Evolutionary conservation across 2,113 vertebrate genomes (phyloP).

Genomic region (Cnemophilus loriae): DNA sequence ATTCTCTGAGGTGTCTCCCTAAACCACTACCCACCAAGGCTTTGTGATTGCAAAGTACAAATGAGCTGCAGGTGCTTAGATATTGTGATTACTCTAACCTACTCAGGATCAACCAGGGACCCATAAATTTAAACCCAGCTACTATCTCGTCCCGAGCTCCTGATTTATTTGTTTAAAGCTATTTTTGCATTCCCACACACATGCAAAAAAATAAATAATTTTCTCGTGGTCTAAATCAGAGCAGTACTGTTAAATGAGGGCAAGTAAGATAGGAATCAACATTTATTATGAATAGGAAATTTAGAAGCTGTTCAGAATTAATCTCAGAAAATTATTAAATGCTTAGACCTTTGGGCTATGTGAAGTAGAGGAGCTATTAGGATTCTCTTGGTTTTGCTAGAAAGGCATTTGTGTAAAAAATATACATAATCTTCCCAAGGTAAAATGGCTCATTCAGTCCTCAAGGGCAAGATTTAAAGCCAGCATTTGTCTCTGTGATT

Average conservation of each 20-base stretch:
- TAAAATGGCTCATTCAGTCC: neutral
- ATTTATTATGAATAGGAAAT: neutral
- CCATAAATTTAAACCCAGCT: neutral
- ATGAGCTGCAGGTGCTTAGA: neutral
- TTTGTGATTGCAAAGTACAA: neutral
- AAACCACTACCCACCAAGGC: neutral
- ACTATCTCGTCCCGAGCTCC: neutral
- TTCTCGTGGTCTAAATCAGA: neutral
- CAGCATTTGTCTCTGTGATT: neutral
- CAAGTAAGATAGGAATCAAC: neutral
- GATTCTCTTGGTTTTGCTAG: neutral
- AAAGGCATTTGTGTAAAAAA: constrained; percentile 1
- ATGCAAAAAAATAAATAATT: neutral
- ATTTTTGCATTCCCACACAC: neutral
- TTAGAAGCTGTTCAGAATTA: neutral
- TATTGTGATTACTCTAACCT: neutral
- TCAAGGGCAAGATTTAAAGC: constrained; percentile 10
- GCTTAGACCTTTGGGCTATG: neutral
- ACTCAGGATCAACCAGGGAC: neutral
- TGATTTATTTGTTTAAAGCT: neutral
- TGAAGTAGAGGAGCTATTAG: neutral
- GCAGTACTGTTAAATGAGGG: neutral
- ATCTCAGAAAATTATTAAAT: neutral
- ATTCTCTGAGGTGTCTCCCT: neutral
- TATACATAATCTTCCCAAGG: neutral